A percentile compares a stretch with the other conserved stretches of the same genome.
Conservation (phyloP, 2,888 invertebrate genomes). For the Drosophila setosimentum region DNA sequence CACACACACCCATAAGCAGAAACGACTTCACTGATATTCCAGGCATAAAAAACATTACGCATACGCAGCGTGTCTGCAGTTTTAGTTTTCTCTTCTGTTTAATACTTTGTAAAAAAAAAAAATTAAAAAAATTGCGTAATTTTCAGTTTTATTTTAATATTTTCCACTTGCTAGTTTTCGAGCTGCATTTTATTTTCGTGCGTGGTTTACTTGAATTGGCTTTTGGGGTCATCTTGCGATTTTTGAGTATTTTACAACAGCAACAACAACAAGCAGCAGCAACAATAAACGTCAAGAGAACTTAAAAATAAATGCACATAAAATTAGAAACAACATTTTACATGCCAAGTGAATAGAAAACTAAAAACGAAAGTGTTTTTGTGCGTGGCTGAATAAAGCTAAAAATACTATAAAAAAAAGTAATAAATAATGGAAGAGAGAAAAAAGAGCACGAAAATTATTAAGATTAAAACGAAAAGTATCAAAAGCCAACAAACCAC, state of each 20-base stretch:
- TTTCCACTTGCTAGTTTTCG: constrained; percentile 16
- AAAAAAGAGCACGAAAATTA: constrained; percentile 15
- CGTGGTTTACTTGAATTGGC: constrained; percentile 45
- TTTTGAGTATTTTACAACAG: constrained; percentile 61
- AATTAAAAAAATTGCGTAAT: constrained; percentile 67
- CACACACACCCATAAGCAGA: background rate
- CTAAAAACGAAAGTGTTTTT: constrained; percentile 71
- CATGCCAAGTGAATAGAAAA: constrained; percentile 42
- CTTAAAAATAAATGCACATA: constrained; percentile 74
- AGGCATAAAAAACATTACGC: constrained; percentile 46
- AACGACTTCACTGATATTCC: constrained; percentile 21
- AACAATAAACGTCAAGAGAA: constrained; percentile 34
- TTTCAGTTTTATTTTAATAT: constrained; percentile 20
- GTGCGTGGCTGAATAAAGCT: constrained; percentile 58
- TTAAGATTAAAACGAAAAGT: constrained; percentile 25
- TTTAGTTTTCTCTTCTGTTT: constrained; percentile 16
- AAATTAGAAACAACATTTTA: constrained; percentile 72
- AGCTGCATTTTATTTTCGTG: constrained; percentile 51
- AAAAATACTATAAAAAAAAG: constrained; percentile 56
- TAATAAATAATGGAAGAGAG: constrained; percentile 12
- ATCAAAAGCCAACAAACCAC: constrained; percentile 29
- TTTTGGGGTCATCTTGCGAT: constrained; percentile 79
- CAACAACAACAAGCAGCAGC: constrained; percentile 9
- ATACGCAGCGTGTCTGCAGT: constrained; percentile 48
- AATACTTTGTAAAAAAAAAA: constrained; percentile 29